Base-by-base conservation (phyloP, 2,797 vertebrate species). In the Leptatherina wallacei region DNA sequence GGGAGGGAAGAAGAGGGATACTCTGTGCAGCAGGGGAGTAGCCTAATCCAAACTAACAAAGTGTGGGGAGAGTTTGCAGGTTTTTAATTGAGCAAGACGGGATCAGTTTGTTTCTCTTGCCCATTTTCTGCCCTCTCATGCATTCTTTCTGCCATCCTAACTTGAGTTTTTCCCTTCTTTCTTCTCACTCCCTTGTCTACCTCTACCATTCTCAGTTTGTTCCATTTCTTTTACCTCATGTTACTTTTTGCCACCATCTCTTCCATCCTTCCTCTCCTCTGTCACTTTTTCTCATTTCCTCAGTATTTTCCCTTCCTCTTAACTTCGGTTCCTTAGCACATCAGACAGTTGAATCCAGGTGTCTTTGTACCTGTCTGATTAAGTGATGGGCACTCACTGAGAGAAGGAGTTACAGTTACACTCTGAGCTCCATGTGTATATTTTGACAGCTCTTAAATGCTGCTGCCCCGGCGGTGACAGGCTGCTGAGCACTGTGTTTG, bases 401-500 rank as follows among this genome's bases (percentile, higher is more conserved):
- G 71, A 27, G 64, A 68, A 51, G 67, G 49, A 64, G 70, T 67
- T 67, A 55, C 61, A 70, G 72, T 69, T 59, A 27, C 47, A 73
- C 74, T 56, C 69, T 57, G 68, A 64, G 74, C 71, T 81, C 52
- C 35, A 40, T 54, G 80, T 76, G 65, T 57, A 64, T 76, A 30
- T 11, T 66, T 78, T 83, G 85, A 85, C 83, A 74, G 83, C 76
- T 85, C 78, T 78, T 85, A 85, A 86, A 84, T 6, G 75, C 64
- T 29, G 65, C 67, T 64, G 87, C 71, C 64, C 75, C 71, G 61
- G 75, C 67, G 73, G 84, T 90, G 89, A 89, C 83, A 73, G 88
- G 75, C 80, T 24, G 84, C 78, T 85, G 85, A 89, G 71, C 63
- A 22, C 84, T 47, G 81, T 77, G 80, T 84, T 88, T 88, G 87